A percentile compares a stretch with the other conserved stretches of the same genome.
Evolutionary conservation across 2,797 vertebrate species (phyloP).

Genomic region (Bucorvus abyssinicus): DNA sequence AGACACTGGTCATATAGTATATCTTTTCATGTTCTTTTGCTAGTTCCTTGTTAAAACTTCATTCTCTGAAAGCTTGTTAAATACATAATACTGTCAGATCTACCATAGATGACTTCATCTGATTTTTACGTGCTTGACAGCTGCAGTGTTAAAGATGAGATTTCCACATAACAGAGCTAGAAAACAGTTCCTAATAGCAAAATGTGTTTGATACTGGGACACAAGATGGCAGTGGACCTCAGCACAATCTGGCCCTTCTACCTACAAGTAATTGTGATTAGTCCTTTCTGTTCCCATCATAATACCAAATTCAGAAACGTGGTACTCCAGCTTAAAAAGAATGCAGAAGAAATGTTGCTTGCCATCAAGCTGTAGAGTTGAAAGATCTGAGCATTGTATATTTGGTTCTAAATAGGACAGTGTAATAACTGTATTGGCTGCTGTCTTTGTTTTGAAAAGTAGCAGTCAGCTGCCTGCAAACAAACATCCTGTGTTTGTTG

Average conservation of each 20-base stretch:
- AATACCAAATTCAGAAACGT: not conserved
- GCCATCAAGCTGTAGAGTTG: not conserved
- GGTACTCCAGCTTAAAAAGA: not conserved
- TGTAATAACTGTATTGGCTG: not conserved
- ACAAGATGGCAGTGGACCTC: not conserved
- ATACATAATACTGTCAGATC: not conserved
- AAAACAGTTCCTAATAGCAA: not conserved
- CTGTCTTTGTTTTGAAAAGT: not conserved
- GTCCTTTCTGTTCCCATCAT: not conserved
- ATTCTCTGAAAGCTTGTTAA: not conserved
- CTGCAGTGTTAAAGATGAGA: not conserved
- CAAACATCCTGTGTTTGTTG: not conserved
- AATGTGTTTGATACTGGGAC: not conserved
- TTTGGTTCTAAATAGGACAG: not conserved
- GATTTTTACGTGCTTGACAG: not conserved
- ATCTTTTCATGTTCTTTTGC: not conserved
- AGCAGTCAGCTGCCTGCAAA: not conserved
- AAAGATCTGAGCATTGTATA: not conserved
- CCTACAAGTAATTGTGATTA: not conserved
- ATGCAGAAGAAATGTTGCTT: not conserved
- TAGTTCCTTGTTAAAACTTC: not conserved
- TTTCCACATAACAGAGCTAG: not conserved
- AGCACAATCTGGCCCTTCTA: not conserved
- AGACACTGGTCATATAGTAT: not conserved
- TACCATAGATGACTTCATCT: not conserved